Conservation (phyloP, 2,888 invertebrate species). For the Polymixis flavicincta region DNA sequence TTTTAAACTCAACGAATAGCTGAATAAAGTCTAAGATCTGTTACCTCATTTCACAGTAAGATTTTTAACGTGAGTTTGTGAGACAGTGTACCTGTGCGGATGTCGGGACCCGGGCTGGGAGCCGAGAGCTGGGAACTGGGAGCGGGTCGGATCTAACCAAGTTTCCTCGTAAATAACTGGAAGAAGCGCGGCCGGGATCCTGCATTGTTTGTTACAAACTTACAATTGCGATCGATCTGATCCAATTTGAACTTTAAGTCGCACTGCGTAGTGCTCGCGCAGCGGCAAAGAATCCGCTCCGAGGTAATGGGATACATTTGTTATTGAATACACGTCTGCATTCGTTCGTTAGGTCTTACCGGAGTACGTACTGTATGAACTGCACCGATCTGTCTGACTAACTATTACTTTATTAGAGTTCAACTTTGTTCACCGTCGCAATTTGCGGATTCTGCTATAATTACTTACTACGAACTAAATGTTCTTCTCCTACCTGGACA, state of each 20-base stretch:
- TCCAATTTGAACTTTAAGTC: constrained; percentile 65
- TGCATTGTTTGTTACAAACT: constrained; percentile 63
- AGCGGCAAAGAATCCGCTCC: constrained; percentile 23
- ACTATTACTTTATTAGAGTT: constrained; percentile 56
- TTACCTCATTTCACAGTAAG: constrained; percentile 67
- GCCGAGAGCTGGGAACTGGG: constrained; percentile 18
- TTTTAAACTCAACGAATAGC: constrained; percentile 61
- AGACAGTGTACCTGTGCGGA: constrained; percentile 52
- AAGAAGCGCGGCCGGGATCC: constrained; percentile 49
- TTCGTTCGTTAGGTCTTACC: constrained; percentile 61
- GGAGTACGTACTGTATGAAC: constrained; percentile 20
- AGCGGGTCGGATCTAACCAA: constrained; percentile 52
- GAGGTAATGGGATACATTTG: constrained; percentile 64
- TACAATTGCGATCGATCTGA: constrained; percentile 55
- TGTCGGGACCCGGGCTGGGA: constrained; percentile 2
- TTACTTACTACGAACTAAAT: constrained; percentile 17
- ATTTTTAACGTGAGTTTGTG: constrained; percentile 62
- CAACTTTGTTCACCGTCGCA: constrained; percentile 34
- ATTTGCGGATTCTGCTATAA: constrained; percentile 39
- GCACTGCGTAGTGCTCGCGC: constrained; percentile 6
- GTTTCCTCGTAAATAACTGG: constrained; percentile 66
- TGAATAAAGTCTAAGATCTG: constrained; percentile 65
- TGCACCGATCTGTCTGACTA: constrained; percentile 48
- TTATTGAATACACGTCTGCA: constrained; percentile 68
- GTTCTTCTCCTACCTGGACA: background rate